phyloP scores from a whole-genome alignment of 2,888 invertebrate species.

The Salticus scenicus region DNA sequence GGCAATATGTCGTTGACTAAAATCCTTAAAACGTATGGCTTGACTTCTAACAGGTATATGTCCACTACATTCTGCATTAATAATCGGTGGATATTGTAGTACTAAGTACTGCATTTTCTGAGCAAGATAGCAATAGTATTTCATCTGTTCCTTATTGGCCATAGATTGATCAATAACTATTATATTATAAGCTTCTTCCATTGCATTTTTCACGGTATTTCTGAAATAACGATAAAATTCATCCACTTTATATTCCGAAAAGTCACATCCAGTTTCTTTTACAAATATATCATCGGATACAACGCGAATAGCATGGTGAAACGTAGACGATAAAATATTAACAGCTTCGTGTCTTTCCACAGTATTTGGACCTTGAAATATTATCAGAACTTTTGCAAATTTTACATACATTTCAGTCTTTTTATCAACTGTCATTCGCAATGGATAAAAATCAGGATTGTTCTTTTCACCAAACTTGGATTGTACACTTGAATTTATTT shows the following conservation, averaged over 20 bases:
- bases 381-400: slow-evolving; percentile 46
- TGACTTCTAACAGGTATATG: neutral
- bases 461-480: too few species aligned
- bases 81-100: slow-evolving; percentile 31
- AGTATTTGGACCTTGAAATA: slow-evolving; percentile 33
- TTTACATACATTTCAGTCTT: slow-evolving; percentile 62
- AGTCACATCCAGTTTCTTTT: neutral
- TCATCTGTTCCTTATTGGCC: slow-evolving; percentile 8
- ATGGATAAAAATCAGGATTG: neutral
- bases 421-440: slow-evolving; percentile 11
- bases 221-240: slow-evolving; percentile 22
- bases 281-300: slow-evolving; percentile 34
- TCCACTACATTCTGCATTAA: neutral
- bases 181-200: slow-evolving; percentile 36
- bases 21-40: neutral
- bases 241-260: neutral
- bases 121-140: slow-evolving; percentile 29
- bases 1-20: neutral
- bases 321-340: neutral
- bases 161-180: slow-evolving; percentile 37
- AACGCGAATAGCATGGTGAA: slow-evolving; percentile 22
- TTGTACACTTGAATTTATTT: too few species aligned
- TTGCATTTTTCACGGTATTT: neutral
- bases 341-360: neutral
- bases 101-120: slow-evolving; percentile 44